Evolutionary conservation across 2,113 vertebrate species (phyloP).

Genomic region (Ptilorrhoa leucosticta): DNA sequence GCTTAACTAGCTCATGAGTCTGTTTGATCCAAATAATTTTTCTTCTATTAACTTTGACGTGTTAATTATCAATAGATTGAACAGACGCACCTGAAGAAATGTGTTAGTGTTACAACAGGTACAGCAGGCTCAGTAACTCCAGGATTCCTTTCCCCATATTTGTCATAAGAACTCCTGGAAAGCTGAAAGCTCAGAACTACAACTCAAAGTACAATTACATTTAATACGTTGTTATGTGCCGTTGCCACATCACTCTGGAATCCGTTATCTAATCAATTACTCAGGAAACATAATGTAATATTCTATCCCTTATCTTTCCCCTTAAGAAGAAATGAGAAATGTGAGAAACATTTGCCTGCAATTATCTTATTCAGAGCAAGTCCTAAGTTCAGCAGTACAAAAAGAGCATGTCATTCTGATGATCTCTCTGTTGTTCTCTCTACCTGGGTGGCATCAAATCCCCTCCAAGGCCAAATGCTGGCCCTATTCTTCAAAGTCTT

Average conservation of each 20-base stretch:
- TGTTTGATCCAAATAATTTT: not conserved
- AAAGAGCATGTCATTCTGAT: not conserved
- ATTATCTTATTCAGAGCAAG: not conserved
- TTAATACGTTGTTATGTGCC: not conserved
- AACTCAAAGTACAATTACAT: not conserved
- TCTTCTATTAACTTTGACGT: not conserved
- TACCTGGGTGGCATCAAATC: not conserved
- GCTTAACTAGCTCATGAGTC: not conserved
- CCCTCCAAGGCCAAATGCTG: not conserved
- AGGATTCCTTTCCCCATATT: not conserved
- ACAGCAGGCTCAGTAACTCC: not conserved
- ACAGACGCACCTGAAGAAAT: not conserved
- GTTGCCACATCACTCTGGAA: not conserved
- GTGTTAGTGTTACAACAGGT: not conserved
- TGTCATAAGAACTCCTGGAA: not conserved
- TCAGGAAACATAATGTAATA: not conserved
- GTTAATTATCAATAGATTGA: not conserved
- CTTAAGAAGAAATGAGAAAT: not conserved
- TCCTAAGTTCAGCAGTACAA: not conserved
- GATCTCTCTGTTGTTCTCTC: not conserved
- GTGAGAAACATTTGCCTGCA: not conserved
- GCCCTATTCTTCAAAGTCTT: not conserved
- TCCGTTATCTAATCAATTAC: not conserved
- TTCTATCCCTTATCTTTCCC: not conserved
- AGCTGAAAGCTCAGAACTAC: not conserved